Percentiles rank a stretch among this genome's conserved stretches.
These are phyloP conservation scores for Trimorus sp. DNA, from an alignment of 2,888 invertebrate species.

Conservation along the genomic window DNA sequence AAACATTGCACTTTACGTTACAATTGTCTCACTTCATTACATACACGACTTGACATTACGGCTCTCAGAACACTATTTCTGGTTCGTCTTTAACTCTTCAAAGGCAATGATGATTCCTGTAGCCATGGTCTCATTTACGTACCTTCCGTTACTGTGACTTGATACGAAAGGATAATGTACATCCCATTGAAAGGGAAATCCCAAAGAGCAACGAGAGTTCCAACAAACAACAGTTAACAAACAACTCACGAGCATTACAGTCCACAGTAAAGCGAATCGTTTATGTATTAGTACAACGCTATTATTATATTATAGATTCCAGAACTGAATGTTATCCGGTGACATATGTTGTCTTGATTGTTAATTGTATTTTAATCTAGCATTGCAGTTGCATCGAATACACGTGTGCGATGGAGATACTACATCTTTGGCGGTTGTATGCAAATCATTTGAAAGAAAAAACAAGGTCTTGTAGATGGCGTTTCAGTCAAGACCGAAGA, in stretches of 20 bases:
- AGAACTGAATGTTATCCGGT: too few relatives aligned
- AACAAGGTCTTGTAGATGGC: neutral
- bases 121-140: conserved; percentile 80
- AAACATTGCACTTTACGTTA: conserved; percentile 13
- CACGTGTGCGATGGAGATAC: too few relatives aligned
- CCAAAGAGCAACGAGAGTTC: conserved; percentile 65
- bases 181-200: conserved; percentile 62
- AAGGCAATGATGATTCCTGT: conserved; percentile 79
- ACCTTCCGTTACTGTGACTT: conserved; percentile 69
- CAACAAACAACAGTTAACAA: conserved; percentile 69
- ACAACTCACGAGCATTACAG: conserved; percentile 64
- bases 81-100: conserved; percentile 38
- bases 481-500: conserved; percentile 7
- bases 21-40: neutral
- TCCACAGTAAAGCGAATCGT: conserved; percentile 57
- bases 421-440: too few relatives aligned
- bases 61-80: conserved; percentile 42
- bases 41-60: conserved; percentile 24
- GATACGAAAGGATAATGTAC: conserved; percentile 63
- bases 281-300: conserved; percentile 3
- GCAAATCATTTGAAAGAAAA: too few relatives aligned
- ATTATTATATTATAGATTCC: too few relatives aligned
- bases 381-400: too few relatives aligned
- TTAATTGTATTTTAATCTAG: too few relatives aligned
- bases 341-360: neutral